Evolutionary conservation across 1,140 invertebrate species (phyloP).

Genomic region (Leptinotarsa defecta): DNA sequence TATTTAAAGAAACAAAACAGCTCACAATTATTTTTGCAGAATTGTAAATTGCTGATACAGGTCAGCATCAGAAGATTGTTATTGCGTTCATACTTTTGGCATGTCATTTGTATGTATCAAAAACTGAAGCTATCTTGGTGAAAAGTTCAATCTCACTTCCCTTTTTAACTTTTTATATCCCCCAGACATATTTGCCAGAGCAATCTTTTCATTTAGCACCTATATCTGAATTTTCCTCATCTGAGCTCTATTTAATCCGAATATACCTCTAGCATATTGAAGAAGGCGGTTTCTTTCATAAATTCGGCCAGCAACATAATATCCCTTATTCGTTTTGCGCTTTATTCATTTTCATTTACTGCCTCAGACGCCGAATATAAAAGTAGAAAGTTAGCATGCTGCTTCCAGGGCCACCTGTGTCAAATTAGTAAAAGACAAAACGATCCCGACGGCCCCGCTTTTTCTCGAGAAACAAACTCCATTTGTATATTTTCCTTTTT

Average conservation of each 20-base stretch:
- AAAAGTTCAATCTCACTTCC: no score
- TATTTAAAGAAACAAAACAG: no score
- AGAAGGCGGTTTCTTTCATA: neutral
- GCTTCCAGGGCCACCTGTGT: constrained; percentile 44
- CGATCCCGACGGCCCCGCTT: constrained; percentile 41
- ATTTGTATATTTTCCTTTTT: constrained; percentile 38
- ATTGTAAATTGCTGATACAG: no score
- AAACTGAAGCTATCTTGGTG: no score
- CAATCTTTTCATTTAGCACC: no score
- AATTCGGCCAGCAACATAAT: neutral
- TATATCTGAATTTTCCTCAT: neutral
- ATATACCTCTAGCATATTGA: neutral
- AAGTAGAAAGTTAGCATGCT: constrained; percentile 28
- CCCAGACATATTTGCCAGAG: no score
- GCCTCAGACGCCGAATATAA: constrained; percentile 30
- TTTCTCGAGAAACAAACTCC: constrained; percentile 39
- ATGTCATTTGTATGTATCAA: no score
- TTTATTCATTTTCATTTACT: constrained; percentile 37
- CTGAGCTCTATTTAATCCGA: neutral
- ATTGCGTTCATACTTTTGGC: no score
- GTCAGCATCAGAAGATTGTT: no score
- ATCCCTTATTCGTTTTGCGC: constrained; percentile 6
- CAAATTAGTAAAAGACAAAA: constrained; percentile 49
- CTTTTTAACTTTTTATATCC: no score
- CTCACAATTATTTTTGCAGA: no score